A percentile compares a stretch with the other conserved stretches of the same genome.
phyloP scores from a whole-genome alignment of 35 echinoderm and acorn worm species.

The Patiria miniata region DNA sequence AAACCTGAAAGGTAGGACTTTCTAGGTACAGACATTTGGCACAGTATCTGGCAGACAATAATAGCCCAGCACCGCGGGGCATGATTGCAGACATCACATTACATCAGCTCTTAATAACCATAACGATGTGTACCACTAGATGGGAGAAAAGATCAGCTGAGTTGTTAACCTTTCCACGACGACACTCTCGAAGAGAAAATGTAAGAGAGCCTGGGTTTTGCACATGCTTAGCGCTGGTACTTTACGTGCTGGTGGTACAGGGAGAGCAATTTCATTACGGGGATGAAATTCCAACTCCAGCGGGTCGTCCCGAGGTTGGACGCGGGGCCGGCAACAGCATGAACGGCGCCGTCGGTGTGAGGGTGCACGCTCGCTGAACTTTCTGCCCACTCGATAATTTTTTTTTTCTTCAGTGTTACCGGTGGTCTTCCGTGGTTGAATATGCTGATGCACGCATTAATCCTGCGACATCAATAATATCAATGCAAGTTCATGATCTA shows the following conservation, averaged over 20 bases:
- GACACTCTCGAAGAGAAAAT: no score
- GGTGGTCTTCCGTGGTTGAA: background rate
- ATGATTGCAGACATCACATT: slow-evolving; percentile 5
- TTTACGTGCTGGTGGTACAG: background rate
- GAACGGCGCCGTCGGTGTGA: slow-evolving; percentile 18
- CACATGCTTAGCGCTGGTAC: background rate
- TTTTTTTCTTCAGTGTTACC: background rate
- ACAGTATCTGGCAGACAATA: background rate
- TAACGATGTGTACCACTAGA: slow-evolving; percentile 16
- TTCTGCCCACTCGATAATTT: background rate
- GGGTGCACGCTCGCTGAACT: slow-evolving; percentile 16
- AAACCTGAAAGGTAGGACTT: no score
- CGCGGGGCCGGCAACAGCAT: background rate
- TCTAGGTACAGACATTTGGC: background rate
- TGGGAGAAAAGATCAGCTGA: background rate
- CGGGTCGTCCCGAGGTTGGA: slow-evolving; percentile 4
- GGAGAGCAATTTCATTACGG: slow-evolving; percentile 15
- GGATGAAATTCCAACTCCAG: background rate
- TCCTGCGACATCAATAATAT: no score
- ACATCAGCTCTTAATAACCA: slow-evolving; percentile 8
- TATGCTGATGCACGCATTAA: background rate
- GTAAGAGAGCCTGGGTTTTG: no score
- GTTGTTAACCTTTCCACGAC: slow-evolving; percentile 10
- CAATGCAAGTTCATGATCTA: no score
- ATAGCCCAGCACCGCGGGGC: background rate